Conservation (phyloP, 2,113 vertebrate genomes). For the Synchiropus splendidus region DNA sequence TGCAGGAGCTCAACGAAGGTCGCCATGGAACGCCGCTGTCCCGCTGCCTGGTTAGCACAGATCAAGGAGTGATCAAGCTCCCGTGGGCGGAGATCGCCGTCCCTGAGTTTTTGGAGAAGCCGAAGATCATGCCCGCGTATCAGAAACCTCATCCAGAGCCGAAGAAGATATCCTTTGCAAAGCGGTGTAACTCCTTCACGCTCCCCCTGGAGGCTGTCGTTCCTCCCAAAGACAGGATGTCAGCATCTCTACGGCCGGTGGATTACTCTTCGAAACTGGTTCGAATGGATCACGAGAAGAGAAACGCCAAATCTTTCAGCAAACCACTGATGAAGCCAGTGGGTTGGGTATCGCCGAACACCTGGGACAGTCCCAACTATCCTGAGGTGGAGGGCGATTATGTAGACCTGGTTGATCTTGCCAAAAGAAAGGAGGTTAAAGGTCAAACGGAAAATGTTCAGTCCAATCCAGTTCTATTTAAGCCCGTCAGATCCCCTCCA, state of each 20-base stretch:
- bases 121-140: slow-evolving; percentile 37
- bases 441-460: slow-evolving; percentile 16
- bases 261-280: slow-evolving; percentile 67
- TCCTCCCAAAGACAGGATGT: slow-evolving; percentile 48
- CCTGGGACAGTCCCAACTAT: slow-evolving; percentile 57
- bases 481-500: slow-evolving; percentile 54
- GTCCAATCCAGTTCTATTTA: slow-evolving; percentile 30
- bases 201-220: slow-evolving; percentile 14
- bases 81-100: slow-evolving; percentile 76
- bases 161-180: slow-evolving; percentile 14
- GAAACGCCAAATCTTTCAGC: slow-evolving; percentile 29
- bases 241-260: slow-evolving; percentile 30
- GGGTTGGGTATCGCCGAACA: slow-evolving; percentile 64
- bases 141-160: slow-evolving; percentile 12
- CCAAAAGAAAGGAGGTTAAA: slow-evolving; percentile 55
- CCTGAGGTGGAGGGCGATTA: slow-evolving; percentile 83
- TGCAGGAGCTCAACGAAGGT: slow-evolving; percentile 72
- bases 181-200: slow-evolving; percentile 18
- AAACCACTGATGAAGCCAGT: slow-evolving; percentile 50
- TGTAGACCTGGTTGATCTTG: slow-evolving; percentile 79
- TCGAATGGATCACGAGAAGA: slow-evolving; percentile 65
- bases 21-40: slow-evolving; percentile 62
- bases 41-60: slow-evolving; percentile 80
- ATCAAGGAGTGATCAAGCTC: slow-evolving; percentile 74
- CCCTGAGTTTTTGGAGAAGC: slow-evolving; percentile 77